These are phyloP conservation scores for Hozukius guyotensis DNA, from an alignment of 2,797 vertebrate genomes.

Conservation along the genomic window DNA sequence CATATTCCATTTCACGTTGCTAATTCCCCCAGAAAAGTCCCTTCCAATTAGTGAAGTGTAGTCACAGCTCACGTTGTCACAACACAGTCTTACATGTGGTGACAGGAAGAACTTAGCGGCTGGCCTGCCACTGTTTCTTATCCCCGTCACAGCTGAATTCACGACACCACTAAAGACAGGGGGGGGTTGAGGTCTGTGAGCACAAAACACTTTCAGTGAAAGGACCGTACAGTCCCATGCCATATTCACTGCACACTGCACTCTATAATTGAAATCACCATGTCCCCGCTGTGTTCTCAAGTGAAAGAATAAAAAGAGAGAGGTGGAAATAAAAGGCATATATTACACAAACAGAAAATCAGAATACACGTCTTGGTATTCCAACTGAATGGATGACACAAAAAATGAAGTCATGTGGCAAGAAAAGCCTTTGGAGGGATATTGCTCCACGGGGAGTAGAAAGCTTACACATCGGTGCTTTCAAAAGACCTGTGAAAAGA, in stretches of 20 bases:
- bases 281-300: conserved; percentile 13
- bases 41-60: conserved; percentile 70
- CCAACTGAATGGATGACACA: conserved; percentile 22
- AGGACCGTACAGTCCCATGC: conserved; percentile 37
- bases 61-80: conserved; percentile 61
- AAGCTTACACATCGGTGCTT: conserved; percentile 30
- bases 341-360: conserved; percentile 31
- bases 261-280: conserved; percentile 66
- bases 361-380: conserved; percentile 22
- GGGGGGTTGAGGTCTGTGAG: conserved; percentile 22
- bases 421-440: conserved; percentile 28
- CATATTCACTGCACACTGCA: conserved; percentile 52
- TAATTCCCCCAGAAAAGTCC: conserved; percentile 65
- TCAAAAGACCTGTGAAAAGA: conserved; percentile 45
- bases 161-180: conserved; percentile 28
- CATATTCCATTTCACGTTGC: conserved; percentile 13
- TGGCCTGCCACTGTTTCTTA: conserved; percentile 35
- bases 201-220: conserved; percentile 44
- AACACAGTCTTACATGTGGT: conserved; percentile 40
- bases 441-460: conserved; percentile 13
- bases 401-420: conserved; percentile 41
- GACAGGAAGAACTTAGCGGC: conserved; percentile 56
- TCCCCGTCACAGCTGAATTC: conserved; percentile 61
- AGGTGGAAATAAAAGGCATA: conserved; percentile 22
- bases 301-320: background rate